These are phyloP conservation scores for Bacillus rossius DNA, from an alignment of 1,140 invertebrate species.

Conservation along the genomic window DNA sequence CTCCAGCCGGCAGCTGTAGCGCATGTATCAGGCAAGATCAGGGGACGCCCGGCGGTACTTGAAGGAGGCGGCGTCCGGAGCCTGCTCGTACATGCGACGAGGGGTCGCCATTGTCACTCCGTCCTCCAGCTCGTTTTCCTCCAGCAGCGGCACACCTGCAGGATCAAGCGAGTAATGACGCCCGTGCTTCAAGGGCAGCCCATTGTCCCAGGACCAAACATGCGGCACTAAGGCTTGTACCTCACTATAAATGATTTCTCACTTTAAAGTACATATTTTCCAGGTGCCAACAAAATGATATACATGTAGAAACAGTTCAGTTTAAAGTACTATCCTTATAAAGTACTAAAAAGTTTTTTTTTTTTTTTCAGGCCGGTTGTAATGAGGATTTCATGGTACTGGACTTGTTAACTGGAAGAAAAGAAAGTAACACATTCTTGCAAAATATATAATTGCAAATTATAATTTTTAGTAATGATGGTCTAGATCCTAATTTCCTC, in stretches of 20 bases:
- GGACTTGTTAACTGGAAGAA: too few species aligned
- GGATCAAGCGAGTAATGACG: not conserved
- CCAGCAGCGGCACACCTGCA: slow-evolving; percentile 9
- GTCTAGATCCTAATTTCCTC: too few species aligned
- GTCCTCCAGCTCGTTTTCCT: slow-evolving; percentile 8
- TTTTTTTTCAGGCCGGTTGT: not conserved
- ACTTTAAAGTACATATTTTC: too few species aligned
- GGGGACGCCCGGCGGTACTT: not conserved
- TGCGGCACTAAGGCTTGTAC: too few species aligned
- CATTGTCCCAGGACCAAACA: too few species aligned
- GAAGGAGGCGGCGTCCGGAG: not conserved
- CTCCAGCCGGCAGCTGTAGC: too few species aligned
- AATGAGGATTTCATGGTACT: too few species aligned
- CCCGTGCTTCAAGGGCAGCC: not conserved
- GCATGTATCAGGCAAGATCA: slow-evolving; percentile 6
- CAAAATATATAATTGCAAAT: too few species aligned
- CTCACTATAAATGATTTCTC: too few species aligned
- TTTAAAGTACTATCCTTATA: not conserved
- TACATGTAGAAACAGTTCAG: not conserved
- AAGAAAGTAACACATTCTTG: too few species aligned
- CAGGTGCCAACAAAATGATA: not conserved
- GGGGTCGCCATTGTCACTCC: not conserved
- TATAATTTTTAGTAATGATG: too few species aligned
- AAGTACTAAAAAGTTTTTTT: not conserved
- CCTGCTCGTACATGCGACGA: not conserved